Evolutionary conservation across 2,888 invertebrate genomes (phyloP), one percentile per base, ranked within the genome.

Genomic region (Cenopis cana): DNA sequence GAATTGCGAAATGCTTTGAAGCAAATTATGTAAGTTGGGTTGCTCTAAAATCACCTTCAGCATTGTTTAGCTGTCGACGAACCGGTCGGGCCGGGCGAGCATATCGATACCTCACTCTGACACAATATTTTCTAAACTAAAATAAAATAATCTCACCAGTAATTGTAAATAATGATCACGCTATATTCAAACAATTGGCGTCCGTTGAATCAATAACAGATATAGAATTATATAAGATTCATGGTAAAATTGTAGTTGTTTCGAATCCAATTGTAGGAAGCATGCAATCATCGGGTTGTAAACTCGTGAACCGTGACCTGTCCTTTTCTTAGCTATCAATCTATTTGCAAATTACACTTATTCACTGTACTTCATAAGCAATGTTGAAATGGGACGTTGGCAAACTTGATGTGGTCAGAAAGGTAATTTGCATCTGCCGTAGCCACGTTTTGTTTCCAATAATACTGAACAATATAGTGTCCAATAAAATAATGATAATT

Each of bases 241-340:
- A 76, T 80, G 76, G 80, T 75, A 76, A 78, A 78, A 75, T 75
- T 80, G 79, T 83, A 76, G 79, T 79, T 76, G 77, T 79, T 79
- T 81, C 74, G 65, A 73, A 76, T 74, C 52, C 76, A 73, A 82
- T 81, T 83, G 80, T 79, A 77, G 74, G 74, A 56, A 74, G 74
- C 71, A 64, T 73, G 78, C 79, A 81, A 86, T 83, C 83, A 84
- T 83, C 77, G 76, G 78, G 72, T 77, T 69, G 73, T 69, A 78
- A 55, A 78, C 77, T 76, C 81, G 78, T 76, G 79, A 82, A 76
- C 79, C 78, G 76, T 76, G 83, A 85, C 79, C 83, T 78, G 82
- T 81, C 78, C 77, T 79, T 81, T 78, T 86, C 88, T 89, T 87
- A 85, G 87, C 88, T 89, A 82, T 84, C 78, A 81, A 87, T 80